phyloP scores from a whole-genome alignment of 35 echinoderm and acorn worm species.

The Strongylocentrotus purpuratus region DNA sequence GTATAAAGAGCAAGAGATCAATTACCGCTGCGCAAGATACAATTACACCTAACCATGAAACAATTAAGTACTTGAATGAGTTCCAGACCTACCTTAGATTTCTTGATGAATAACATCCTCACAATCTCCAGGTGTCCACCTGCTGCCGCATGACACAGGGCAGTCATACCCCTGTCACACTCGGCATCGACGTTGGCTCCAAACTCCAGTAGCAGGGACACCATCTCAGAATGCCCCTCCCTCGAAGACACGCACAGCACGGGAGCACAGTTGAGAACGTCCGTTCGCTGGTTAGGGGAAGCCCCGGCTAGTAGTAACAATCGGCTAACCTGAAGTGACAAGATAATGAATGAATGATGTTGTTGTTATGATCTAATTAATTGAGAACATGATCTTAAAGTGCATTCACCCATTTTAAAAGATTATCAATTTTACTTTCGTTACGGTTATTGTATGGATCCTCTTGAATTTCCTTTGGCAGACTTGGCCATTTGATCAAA shows the following conservation, averaged over 20 bases:
- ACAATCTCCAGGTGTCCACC: slow-evolving; percentile 90
- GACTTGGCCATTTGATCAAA: too few relatives aligned
- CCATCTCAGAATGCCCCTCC: slow-evolving; percentile 93
- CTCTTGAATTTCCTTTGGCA: too few relatives aligned
- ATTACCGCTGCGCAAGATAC: too few relatives aligned
- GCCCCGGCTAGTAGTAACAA: slow-evolving; percentile 90
- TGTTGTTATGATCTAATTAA: too few relatives aligned
- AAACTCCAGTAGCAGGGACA: slow-evolving; percentile 92
- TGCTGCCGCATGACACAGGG: slow-evolving; percentile 88
- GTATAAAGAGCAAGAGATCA: too few relatives aligned
- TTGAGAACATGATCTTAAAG: too few relatives aligned
- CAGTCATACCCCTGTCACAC: slow-evolving; percentile 90
- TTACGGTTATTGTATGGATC: too few relatives aligned
- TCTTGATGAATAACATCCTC: slow-evolving; percentile 95
- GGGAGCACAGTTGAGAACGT: slow-evolving; percentile 81
- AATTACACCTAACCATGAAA: too few relatives aligned
- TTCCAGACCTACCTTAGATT: slow-evolving; percentile 66
- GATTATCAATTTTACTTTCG: too few relatives aligned
- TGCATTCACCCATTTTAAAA: too few relatives aligned
- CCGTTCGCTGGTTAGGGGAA: slow-evolving; percentile 82
- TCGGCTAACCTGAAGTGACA: slow-evolving; percentile 82
- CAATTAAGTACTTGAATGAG: neutral
- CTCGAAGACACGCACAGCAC: slow-evolving; percentile 85
- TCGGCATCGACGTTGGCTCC: slow-evolving; percentile 79
- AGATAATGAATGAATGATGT: too few relatives aligned